A percentile compares a stretch with the other conserved stretches of the same genome.
Evolutionary conservation across 1,140 invertebrate species (phyloP).

Genomic region (Psilanteris sp.): DNA sequence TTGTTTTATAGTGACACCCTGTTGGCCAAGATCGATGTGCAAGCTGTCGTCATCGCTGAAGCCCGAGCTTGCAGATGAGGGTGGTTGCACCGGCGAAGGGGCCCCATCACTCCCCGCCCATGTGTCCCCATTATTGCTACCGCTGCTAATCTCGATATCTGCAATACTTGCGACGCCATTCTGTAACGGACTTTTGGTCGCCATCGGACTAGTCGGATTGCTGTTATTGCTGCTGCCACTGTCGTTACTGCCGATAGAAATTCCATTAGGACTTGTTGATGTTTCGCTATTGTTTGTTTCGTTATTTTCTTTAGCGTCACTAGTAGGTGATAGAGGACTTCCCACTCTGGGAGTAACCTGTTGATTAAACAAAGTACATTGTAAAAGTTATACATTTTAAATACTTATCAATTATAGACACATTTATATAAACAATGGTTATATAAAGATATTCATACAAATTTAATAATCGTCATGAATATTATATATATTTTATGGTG

Average conservation of each 20-base stretch:
- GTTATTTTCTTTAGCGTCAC: constrained; percentile 63
- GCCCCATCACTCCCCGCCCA: constrained; percentile 77
- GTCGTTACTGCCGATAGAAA: constrained; percentile 51
- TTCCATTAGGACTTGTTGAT: constrained; percentile 67
- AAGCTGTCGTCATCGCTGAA: constrained; percentile 93
- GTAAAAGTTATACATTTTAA: too few relatives aligned
- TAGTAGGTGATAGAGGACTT: constrained; percentile 73
- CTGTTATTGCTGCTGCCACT: constrained; percentile 54
- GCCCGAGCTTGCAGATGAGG: constrained; percentile 89
- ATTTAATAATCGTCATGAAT: too few relatives aligned
- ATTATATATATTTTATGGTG: too few relatives aligned
- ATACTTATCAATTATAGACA: too few relatives aligned
- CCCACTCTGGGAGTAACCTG: constrained; percentile 75
- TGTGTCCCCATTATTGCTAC: constrained; percentile 76
- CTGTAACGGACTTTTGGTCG: constrained; percentile 71
- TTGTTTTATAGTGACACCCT: constrained; percentile 86
- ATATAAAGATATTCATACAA: too few relatives aligned
- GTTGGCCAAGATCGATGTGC: constrained; percentile 83
- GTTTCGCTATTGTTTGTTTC: constrained; percentile 56
- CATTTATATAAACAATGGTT: too few relatives aligned
- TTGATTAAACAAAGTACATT: too few relatives aligned
- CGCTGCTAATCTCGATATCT: constrained; percentile 76
- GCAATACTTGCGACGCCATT: constrained; percentile 73
- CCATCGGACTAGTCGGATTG: constrained; percentile 74
- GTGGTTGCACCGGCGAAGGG: constrained; percentile 84